These are phyloP conservation scores for Lepilemur ruficaudatus DNA, from an alignment of 2,797 vertebrate genomes.

Conservation along the genomic window DNA sequence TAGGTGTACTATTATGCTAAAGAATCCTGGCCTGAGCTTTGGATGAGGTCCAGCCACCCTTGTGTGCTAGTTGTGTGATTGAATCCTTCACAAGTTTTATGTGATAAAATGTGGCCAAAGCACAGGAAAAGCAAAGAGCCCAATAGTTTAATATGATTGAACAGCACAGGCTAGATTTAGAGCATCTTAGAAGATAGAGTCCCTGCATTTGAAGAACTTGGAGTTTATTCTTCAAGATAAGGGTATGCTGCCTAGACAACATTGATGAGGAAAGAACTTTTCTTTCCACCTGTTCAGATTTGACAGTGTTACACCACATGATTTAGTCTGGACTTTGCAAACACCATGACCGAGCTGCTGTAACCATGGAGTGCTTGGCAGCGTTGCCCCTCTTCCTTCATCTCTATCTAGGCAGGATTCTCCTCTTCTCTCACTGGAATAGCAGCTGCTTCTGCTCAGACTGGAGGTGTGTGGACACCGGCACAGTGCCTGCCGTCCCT, in stretches of 20 bases:
- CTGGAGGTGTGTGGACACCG: conserved; percentile 67
- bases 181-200: neutral
- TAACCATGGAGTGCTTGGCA: neutral
- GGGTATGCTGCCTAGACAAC: fast-evolving
- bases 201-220: neutral
- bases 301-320: too few species aligned
- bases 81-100: neutral
- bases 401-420: fast-evolving
- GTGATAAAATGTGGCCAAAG: neutral
- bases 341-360: neutral
- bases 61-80: neutral
- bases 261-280: neutral
- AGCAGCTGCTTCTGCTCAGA: conserved; percentile 72
- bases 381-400: neutral
- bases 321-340: neutral
- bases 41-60: too few species aligned
- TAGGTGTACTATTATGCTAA: neutral
- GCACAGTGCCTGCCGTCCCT: conserved; percentile 67
- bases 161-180: neutral
- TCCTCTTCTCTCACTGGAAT: conserved; percentile 43
- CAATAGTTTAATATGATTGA: neutral
- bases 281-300: neutral
- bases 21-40: neutral
- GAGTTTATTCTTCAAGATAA: neutral
- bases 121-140: neutral